Base-by-base conservation (phyloP, 2,797 vertebrate genomes). In the Triplophysa bombifrons region DNA sequence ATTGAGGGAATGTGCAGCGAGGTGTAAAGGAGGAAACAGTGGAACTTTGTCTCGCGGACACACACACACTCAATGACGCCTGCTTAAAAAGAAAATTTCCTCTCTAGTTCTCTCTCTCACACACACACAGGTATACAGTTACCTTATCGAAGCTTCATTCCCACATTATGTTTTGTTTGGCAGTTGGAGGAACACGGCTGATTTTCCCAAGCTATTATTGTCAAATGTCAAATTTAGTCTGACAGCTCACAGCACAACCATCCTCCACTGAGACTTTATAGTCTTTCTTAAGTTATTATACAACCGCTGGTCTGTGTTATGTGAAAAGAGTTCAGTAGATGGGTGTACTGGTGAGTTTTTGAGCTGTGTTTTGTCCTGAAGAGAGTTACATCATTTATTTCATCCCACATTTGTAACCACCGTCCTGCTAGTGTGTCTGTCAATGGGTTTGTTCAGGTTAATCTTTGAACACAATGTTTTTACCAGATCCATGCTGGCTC, bases 21-120 rank as follows among this genome's bases (percentile, higher is more conserved):
- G 71, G 65, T 84, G 75, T 74, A 66, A 72, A 74, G 50, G 19
- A 74, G 65, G 75, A 74, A 81, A 84, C 82, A 84, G 78, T 74
- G 75, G 75, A 63, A 58, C 83, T 76, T 72, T 84, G 80, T 38
- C 44, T 34, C 41, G 19, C 3, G 41, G 74, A 72, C 79, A 80
- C 71, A 55, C 19, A 61, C 76, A 58, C 68, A 76, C 34, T 12
- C 48, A 53, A 56, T 27, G 60, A 67, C 34, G 68, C 76, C 48
- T 75, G 60, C 60, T 74, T n/a, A 63, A 60, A 77, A 46, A 78
- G n/a, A 61, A 53, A n/a, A 38, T 63, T 70, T 63, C 67, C 67
- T 51, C 55, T 51, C 10, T 19, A n/a, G 34, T 55, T 63, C 56
- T 63, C 56, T 41, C 73, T 20, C 30, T 20, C 74, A 4, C 27